Base-by-base conservation (phyloP, 2,797 vertebrate species). In the Peromyscus attwateri region DNA sequence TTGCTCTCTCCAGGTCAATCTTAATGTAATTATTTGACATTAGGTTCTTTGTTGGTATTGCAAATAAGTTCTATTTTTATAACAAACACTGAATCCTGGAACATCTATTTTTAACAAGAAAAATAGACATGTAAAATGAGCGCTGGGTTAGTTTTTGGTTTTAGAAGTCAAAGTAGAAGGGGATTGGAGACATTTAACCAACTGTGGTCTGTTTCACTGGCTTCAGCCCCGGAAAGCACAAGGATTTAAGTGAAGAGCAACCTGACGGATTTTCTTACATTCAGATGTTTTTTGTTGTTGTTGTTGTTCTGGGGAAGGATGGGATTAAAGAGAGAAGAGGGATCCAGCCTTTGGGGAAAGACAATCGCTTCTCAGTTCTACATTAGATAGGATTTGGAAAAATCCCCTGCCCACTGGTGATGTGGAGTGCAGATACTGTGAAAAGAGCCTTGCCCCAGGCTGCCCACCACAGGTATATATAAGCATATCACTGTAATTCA, bases 101-200 rank as follows among this genome's bases (percentile, higher is more conserved):
- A 95, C 17, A 8, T 93, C 62, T 97, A 85, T 97, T 97, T 95
- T 87, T 89, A 90, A 92, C 75, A 85, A 91, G 75, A 89, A 87
- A 97, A 96, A 93, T 21, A 90, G 34, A 88, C 87, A 73, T 0
- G 70, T 43, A 85, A 89, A 96, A 89, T 94, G 57, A 83, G 43
- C 77, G 23, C 57, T 93, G 75, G 62, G 34, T 68, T 90, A 11
- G 11, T 84, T 95, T 93, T 73, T 34, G 17, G 7, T 94, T 95
- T 91, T 12, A 29, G 13, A 46, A 60, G 10, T 46, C 16, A 57
- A 92, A 23, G 13, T 62, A 49, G 16, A 55, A 94, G n/a, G 75
- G 23, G 3, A 2, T 21, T 87, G 25, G 16, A 34, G 57, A 87
- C 13, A 8, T 79, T 80, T 77, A 87, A 94, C 23, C 0, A 13